Evolutionary conservation across 2,797 vertebrate species (phyloP).

Genomic region (Rhadinocentrus ornatus): DNA sequence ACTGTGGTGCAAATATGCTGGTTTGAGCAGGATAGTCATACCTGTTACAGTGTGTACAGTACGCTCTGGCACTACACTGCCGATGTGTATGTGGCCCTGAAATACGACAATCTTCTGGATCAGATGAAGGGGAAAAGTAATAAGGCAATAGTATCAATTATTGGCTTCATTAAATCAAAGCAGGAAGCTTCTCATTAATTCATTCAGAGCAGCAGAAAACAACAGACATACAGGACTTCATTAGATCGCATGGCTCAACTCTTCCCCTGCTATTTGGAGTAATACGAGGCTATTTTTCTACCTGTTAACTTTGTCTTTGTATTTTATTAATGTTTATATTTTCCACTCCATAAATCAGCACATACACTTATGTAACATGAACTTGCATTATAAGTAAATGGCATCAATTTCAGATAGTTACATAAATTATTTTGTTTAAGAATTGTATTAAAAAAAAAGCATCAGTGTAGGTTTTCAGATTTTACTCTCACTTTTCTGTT

Average conservation of each 20-base stretch:
- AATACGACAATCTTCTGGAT: not conserved
- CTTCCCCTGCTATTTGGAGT: conserved; percentile 7
- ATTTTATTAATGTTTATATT: conserved; percentile 48
- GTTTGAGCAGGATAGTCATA: conserved; percentile 6
- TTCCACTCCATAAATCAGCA: conserved; percentile 27
- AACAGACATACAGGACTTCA: conserved; percentile 46
- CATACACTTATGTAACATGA: conserved; percentile 26
- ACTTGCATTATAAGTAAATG: conserved; percentile 19
- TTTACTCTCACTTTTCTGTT: conserved; percentile 10
- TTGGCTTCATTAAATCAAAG: conserved; percentile 42
- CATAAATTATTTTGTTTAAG: conserved; percentile 21
- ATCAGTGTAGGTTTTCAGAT: conserved; percentile 1
- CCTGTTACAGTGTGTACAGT: conserved; percentile 2
- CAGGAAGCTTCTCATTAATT: conserved; percentile 45
- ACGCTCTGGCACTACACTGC: not conserved
- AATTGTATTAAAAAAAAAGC: not conserved
- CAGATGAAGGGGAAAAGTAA: not conserved
- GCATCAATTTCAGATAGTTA: conserved; percentile 30
- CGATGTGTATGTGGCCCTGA: conserved; percentile 13
- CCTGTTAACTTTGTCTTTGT: conserved; percentile 29
- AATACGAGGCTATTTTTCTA: conserved; percentile 37
- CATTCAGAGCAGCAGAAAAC: conserved; percentile 27
- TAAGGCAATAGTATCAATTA: conserved; percentile 26
- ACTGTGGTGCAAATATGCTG: conserved; percentile 2
- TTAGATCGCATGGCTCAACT: conserved; percentile 42